Base-by-base conservation (phyloP, 2,797 vertebrate species). In the Galaxias olidus region DNA sequence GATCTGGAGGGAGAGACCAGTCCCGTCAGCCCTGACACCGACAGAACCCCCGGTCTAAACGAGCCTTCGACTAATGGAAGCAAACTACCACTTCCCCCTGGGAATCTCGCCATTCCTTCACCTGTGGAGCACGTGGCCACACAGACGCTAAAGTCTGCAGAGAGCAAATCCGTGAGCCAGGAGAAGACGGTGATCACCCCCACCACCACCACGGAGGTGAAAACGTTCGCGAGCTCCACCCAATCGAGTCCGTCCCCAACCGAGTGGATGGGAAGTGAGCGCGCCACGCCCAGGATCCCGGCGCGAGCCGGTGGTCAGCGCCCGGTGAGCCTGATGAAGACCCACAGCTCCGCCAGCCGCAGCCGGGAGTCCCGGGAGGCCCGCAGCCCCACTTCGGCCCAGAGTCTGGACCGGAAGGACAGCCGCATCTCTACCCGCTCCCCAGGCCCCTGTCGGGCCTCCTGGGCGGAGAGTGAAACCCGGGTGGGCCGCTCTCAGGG, bases 391-490 rank as follows among this genome's bases (percentile, higher is more conserved):
- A 83, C 90, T 47, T 90, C 90, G 0, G 90, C 92, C 4, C 92
- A 93, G 74, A 92, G 91, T 72, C 86, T 93, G 13, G 90, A 92
- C 71, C 87, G 91, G 14, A 92, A 91, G 66, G 91, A 93, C 76
- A 88, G 87, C 66, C 87, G 89, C 0, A 68, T 78, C 50, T 56
- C 76, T 0, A 82, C 79, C 0, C 86, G 89, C 53, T 92, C 91
- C 0, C 90, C 90, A 0, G 92, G 91, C n/a, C 91, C 92, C 50
- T 94, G 91, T 72, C 88, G 94, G 63, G 93, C 96, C 42, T 98
- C 96, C 0, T 97, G 96, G 96, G 94, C 95, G 0, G 96, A 97
- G 71, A 93, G 93, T 49, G 92, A 91, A 76, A 76, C 80, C 81
- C 1, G 89, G 15, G 18, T 19, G 8, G 65, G 52, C 30, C 57